phyloP scores from a whole-genome alignment of 2,797 vertebrate genomes.

The Podargus strigoides region DNA sequence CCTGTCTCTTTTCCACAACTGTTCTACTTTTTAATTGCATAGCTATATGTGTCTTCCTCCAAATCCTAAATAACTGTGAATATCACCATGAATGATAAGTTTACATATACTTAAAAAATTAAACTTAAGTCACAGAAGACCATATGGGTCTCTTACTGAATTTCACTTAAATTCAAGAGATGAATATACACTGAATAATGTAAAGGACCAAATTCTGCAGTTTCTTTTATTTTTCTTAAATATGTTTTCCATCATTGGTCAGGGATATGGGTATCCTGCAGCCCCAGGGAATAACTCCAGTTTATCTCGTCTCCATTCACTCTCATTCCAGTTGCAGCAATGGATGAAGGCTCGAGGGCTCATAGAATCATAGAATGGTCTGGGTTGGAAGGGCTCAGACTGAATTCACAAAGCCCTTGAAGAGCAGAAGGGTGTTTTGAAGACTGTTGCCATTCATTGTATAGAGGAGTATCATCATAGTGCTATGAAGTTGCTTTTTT shows the following conservation, averaged over 20 bases:
- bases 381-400: neutral
- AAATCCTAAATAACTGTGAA: neutral
- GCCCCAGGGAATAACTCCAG: neutral
- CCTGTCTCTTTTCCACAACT: neutral
- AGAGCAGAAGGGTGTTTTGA: neutral
- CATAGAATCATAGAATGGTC: too few relatives aligned
- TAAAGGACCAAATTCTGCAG: neutral
- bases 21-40: neutral
- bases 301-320: neutral
- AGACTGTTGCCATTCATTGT: neutral
- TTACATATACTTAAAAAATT: neutral
- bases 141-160: neutral
- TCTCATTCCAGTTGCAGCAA: neutral
- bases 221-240: neutral
- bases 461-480: neutral
- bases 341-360: neutral
- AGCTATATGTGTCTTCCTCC: neutral
- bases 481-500: neutral
- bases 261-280: neutral
- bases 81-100: neutral
- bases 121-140: neutral
- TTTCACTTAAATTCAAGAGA: neutral
- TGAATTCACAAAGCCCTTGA: neutral
- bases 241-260: neutral
- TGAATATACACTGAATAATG: neutral